Evolutionary conservation across 2,797 vertebrate genomes (phyloP), one percentile per base, ranked within the genome.

Genomic region (Australoheros facetus): DNA sequence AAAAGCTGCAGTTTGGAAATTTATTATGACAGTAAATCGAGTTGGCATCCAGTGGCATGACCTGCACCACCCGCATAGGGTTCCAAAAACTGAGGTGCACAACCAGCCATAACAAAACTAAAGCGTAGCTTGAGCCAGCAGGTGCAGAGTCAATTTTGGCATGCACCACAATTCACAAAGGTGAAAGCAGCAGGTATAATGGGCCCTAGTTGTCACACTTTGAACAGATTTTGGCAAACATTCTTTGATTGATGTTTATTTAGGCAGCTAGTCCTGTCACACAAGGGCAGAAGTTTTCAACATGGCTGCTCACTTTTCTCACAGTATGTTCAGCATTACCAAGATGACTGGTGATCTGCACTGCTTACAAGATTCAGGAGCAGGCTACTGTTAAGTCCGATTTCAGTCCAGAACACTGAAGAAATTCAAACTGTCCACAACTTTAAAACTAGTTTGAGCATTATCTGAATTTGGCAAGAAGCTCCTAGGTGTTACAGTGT

Each of bases 391-490:
- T 59, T 42, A 11, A 39, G 54, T 42, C 64, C 16, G 2, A 28
- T 48, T 30, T 30, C 48, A 71, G 51, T 53, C 19, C 48, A 9
- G 17, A 53, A 53, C 7, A 1, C 17, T 4, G 51, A 53, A 71
- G 12, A 80, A 79, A 39, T 10, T 37, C 32, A 66, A 73, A 45
- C 21, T 56, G 26, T 81, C 39, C 64, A 75, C 19, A 7, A 51
- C 79, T 60, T 69, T 37, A 75, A 79, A 81, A 79, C 30, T 51
- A 69, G 34, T 34, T 48, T 32, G 14, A 66, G 75, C 48, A 69
- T 66, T 78, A 66, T 83, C 73, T 75, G 17, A 73, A 58, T 32
- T 54, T 77, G 78, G 73, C 75, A 83, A 32, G 23, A 28, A 19
- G 62, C 45, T 56, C 51, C 58, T 9, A 34, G 56, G 74, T 3